Conservation (phyloP, 1,140 invertebrate species). For the Diorhabda carinulata region DNA sequence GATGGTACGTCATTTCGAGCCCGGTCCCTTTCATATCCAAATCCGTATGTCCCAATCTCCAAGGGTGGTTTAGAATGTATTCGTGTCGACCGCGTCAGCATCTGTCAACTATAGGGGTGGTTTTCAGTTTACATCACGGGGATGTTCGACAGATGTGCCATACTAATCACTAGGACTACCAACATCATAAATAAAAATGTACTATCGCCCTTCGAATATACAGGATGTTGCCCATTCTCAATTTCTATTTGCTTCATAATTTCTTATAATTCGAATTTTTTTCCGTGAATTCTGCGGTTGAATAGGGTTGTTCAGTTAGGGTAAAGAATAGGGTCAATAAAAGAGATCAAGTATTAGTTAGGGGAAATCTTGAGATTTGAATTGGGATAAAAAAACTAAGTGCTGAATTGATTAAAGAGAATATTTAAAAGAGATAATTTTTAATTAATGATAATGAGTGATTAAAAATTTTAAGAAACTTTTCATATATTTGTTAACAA, state of each 20-base stretch:
- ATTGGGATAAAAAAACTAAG: neutral
- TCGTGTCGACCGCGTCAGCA: neutral
- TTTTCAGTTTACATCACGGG: neutral
- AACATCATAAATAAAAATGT: conserved; percentile 3
- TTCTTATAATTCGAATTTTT: neutral
- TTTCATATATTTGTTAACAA: too few species aligned
- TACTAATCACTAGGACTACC: neutral
- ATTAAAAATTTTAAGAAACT: too few species aligned
- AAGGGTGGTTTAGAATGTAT: neutral
- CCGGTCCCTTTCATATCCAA: neutral
- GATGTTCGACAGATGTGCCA: conserved; percentile 1
- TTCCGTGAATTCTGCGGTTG: neutral
- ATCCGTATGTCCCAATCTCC: neutral
- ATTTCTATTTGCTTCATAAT: neutral
- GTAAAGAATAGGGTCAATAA: neutral
- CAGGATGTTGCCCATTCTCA: neutral
- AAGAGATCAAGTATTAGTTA: neutral
- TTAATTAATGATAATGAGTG: too few species aligned
- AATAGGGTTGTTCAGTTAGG: neutral
- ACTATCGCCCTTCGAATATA: conserved; percentile 1
- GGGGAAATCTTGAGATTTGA: neutral
- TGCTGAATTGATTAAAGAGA: neutral
- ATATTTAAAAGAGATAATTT: too few species aligned
- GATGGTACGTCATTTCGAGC: too few species aligned
- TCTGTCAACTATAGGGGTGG: neutral